Conservation (phyloP, 2,888 invertebrate species). For the Lasioglossum marginatum region DNA sequence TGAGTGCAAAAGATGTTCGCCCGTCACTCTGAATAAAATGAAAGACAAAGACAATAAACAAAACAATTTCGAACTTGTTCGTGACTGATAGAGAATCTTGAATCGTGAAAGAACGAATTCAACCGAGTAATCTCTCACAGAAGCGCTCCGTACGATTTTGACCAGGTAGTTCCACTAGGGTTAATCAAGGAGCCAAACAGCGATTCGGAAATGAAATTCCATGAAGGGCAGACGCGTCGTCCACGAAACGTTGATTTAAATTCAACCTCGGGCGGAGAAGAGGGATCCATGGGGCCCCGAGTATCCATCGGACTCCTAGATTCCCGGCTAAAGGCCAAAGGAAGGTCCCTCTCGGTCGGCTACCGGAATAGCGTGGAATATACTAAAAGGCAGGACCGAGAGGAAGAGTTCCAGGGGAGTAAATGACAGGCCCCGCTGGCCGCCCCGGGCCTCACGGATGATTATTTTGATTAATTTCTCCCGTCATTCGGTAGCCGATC, state of each 20-base stretch:
- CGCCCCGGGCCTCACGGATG: constrained; percentile 74
- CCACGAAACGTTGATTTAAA: constrained; percentile 57
- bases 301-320: constrained; percentile 37
- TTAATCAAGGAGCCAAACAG: constrained; percentile 7
- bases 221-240: not conserved
- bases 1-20: not conserved
- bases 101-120: too few species aligned
- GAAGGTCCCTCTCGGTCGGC: constrained; percentile 55
- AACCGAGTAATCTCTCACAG: not conserved
- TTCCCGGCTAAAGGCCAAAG: constrained; percentile 35
- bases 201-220: constrained; percentile 18
- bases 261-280: constrained; percentile 49
- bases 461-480: constrained; percentile 81
- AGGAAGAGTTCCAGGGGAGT: constrained; percentile 73
- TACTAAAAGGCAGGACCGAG: constrained; percentile 55
- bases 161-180: not conserved
- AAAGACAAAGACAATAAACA: too few species aligned
- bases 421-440: constrained; percentile 76
- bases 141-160: not conserved
- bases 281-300: constrained; percentile 21
- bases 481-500: constrained; percentile 78
- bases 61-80: too few species aligned
- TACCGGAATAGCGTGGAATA: constrained; percentile 68
- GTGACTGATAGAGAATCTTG: too few species aligned
- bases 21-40: too few species aligned